phyloP scores from a whole-genome alignment of 2,797 vertebrate genomes.

The Stomatorhinus walkeri region DNA sequence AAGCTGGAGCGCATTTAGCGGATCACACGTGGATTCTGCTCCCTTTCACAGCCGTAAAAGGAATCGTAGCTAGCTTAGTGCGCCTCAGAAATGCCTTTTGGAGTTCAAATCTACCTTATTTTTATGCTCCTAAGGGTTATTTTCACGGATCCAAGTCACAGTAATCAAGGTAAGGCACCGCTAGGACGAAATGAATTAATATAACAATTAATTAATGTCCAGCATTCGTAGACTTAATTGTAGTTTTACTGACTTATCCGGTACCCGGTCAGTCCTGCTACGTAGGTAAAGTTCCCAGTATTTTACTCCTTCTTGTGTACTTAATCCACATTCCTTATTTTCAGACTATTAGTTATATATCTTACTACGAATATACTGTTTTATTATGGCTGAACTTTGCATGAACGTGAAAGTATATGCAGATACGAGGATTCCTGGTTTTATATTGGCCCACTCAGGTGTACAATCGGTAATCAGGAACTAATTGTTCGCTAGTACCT shows the following conservation, averaged over 20 bases:
- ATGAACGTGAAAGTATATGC: not conserved
- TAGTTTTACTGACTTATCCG: not conserved
- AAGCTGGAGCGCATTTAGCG: slow-evolving; percentile 20
- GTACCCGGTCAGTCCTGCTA: not conserved
- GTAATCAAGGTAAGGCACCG: slow-evolving; percentile 58
- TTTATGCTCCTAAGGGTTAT: slow-evolving; percentile 52
- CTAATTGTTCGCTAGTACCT: not conserved
- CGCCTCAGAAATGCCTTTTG: slow-evolving; percentile 56
- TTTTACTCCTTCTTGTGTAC: not conserved
- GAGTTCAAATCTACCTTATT: slow-evolving; percentile 44
- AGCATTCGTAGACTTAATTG: not conserved
- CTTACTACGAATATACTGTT: not conserved
- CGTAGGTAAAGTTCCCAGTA: not conserved
- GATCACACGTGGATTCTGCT: slow-evolving; percentile 17
- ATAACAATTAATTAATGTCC: not conserved
- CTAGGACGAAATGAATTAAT: not conserved
- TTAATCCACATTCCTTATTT: not conserved
- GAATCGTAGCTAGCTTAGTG: slow-evolving; percentile 31
- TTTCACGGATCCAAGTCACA: slow-evolving; percentile 39
- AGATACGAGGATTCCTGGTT: not conserved
- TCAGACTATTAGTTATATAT: not conserved
- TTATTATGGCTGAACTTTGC: not conserved
- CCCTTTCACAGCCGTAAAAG: slow-evolving; percentile 5
- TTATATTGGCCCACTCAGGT: not conserved
- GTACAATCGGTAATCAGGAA: not conserved